These are phyloP conservation scores for Galaxea fascicularis DNA, from an alignment of 92 coral and sea anemone species.

Conservation along the genomic window DNA sequence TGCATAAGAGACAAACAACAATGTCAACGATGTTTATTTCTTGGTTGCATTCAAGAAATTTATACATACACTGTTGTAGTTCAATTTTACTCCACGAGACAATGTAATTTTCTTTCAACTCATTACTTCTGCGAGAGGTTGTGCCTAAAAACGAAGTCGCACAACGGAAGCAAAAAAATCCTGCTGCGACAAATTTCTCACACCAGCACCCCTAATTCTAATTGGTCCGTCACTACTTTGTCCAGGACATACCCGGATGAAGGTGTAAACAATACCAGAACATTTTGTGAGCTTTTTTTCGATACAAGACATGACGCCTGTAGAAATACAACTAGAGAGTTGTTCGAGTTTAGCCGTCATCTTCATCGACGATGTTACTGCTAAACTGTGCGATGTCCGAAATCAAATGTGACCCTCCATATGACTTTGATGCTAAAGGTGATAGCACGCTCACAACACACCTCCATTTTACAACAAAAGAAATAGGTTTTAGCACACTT, in stretches of 20 bases:
- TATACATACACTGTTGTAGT: conserved; percentile 36
- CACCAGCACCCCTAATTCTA: conserved; percentile 7
- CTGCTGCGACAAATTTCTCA: conserved; percentile 6
- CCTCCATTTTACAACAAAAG: too few species aligned
- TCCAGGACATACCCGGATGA: too few species aligned
- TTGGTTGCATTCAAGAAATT: conserved; percentile 24
- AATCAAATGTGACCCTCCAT: too few species aligned
- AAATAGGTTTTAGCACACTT: too few species aligned
- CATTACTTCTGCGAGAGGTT: conserved; percentile 13
- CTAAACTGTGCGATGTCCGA: too few species aligned
- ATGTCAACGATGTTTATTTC: conserved; percentile 20
- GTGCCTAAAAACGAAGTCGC: not conserved
- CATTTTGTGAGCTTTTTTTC: too few species aligned
- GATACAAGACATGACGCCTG: conserved; percentile 33
- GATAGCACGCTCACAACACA: too few species aligned
- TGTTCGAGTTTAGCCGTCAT: conserved; percentile 14
- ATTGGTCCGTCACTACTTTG: too few species aligned
- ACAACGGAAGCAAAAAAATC: not conserved
- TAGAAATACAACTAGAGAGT: conserved; percentile 19
- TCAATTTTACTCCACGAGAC: conserved; percentile 14
- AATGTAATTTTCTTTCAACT: conserved; percentile 11
- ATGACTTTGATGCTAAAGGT: too few species aligned
- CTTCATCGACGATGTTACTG: conserved; percentile 15
- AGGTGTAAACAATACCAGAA: too few species aligned
- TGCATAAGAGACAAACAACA: conserved; percentile 14